phyloP scores from a whole-genome alignment of 2,113 vertebrate genomes.

The Hippopotamus amphibius region DNA sequence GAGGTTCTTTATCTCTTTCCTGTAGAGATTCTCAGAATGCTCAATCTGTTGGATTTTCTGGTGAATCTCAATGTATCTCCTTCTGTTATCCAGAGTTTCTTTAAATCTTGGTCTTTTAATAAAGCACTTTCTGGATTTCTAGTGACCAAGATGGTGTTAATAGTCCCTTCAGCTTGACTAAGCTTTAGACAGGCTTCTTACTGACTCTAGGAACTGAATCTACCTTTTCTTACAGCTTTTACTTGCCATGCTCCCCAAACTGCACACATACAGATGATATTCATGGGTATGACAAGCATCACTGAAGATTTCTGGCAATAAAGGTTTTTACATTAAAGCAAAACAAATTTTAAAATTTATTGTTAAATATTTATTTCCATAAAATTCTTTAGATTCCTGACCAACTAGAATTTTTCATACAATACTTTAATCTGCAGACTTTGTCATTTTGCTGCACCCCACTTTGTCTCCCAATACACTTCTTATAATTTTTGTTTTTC shows the following conservation, averaged over 20 bases:
- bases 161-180: neutral
- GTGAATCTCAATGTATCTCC: neutral
- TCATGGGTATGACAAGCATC: neutral
- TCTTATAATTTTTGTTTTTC: neutral
- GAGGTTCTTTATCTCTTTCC: neutral
- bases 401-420: neutral
- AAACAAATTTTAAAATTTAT: neutral
- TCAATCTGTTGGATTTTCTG: neutral
- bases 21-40: neutral
- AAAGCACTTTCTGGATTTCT: neutral
- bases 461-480: neutral
- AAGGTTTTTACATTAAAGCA: neutral
- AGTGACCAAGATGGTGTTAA: neutral
- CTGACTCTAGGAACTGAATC: neutral
- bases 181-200: neutral
- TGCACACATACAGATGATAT: neutral
- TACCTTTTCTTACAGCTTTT: neutral
- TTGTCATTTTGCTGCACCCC: neutral
- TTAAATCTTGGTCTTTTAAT: conserved; percentile 2
- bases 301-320: neutral
- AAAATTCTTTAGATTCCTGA: neutral
- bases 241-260: neutral
- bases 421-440: neutral
- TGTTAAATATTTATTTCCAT: neutral
- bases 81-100: conserved; percentile 2